Conservation (phyloP, 2,797 vertebrate species). For the Brachymystax lenok region DNA sequence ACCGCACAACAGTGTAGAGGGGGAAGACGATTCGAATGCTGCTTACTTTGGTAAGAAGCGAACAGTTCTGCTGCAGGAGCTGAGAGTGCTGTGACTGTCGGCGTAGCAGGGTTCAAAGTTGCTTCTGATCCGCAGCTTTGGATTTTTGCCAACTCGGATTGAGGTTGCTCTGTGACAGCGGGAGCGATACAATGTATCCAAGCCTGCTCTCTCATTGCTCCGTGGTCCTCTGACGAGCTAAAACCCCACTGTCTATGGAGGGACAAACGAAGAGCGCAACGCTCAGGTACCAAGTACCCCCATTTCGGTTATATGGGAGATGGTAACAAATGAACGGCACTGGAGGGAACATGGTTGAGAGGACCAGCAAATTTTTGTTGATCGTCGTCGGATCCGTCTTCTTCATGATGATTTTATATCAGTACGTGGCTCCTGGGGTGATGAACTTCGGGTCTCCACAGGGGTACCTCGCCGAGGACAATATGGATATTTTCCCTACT, state of each 20-base stretch:
- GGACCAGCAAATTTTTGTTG: constrained; percentile 98
- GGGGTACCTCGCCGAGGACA: constrained; percentile 82
- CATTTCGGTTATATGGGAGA: constrained; percentile 81
- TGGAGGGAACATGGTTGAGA: constrained; percentile 99
- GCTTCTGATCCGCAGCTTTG: constrained; percentile 19
- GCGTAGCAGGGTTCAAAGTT: constrained; percentile 8
- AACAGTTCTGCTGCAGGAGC: constrained; percentile 29
- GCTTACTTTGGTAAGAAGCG: neutral
- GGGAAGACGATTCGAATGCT: neutral
- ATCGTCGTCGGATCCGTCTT: constrained; percentile 94
- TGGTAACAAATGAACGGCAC: constrained; percentile 92
- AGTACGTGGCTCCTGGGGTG: constrained; percentile 97
- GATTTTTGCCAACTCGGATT: constrained; percentile 14
- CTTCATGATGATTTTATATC: constrained; percentile 98
- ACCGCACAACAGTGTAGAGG: constrained; percentile 1
- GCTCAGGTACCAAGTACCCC: constrained; percentile 61
- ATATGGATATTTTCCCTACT: constrained; percentile 96
- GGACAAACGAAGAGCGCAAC: constrained; percentile 61
- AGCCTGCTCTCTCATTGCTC: constrained; percentile 17
- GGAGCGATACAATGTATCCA: constrained; percentile 35
- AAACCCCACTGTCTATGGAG: constrained; percentile 33
- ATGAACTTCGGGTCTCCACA: constrained; percentile 91
- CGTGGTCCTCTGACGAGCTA: constrained; percentile 27
- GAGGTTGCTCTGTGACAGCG: constrained; percentile 1
- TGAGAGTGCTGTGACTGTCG: constrained; percentile 20